These are phyloP conservation scores for Apteryx mantelli DNA, from an alignment of 2,113 vertebrate genomes.

Conservation along the genomic window DNA sequence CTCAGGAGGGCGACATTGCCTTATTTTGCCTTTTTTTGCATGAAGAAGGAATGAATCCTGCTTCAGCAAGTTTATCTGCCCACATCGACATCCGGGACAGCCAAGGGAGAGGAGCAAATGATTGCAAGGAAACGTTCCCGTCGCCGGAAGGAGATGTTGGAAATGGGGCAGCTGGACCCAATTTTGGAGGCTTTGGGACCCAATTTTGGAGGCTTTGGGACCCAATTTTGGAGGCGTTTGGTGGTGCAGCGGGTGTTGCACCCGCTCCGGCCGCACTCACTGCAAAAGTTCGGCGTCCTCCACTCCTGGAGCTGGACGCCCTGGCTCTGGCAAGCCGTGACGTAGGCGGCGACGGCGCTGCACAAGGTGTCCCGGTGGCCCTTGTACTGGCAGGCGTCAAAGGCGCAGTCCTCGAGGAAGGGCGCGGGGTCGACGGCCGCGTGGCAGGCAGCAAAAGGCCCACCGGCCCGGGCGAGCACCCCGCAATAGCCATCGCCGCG, in stretches of 20 bases:
- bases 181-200: neutral
- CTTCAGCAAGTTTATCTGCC: neutral
- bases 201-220: too few relatives aligned
- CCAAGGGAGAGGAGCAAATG: too few relatives aligned
- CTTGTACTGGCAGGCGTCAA: conserved; percentile 73
- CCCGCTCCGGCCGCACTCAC: conserved; percentile 39
- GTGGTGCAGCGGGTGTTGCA: too few relatives aligned
- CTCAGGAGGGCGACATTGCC: too few relatives aligned
- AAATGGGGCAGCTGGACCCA: neutral
- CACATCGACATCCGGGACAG: rapidly evolving
- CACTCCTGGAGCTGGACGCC: conserved; percentile 54
- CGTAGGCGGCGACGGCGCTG: conserved; percentile 70
- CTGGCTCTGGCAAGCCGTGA: conserved; percentile 72
- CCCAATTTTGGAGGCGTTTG: rapidly evolving
- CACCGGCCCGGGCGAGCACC: conserved; percentile 24
- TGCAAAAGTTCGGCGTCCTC: conserved; percentile 71
- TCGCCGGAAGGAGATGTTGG: neutral
- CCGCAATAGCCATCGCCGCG: conserved; percentile 50
- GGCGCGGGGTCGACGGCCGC: neutral
- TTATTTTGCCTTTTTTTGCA: too few relatives aligned
- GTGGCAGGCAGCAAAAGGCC: conserved; percentile 74
- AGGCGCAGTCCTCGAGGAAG: conserved; percentile 75
- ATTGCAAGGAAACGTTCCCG: too few relatives aligned
- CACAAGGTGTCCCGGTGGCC: conserved; percentile 74
- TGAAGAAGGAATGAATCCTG: too few relatives aligned